Evolutionary conservation across 2,797 vertebrate species (phyloP), one percentile per base, ranked within the genome.

Genomic region (Atherinosoma microstoma): DNA sequence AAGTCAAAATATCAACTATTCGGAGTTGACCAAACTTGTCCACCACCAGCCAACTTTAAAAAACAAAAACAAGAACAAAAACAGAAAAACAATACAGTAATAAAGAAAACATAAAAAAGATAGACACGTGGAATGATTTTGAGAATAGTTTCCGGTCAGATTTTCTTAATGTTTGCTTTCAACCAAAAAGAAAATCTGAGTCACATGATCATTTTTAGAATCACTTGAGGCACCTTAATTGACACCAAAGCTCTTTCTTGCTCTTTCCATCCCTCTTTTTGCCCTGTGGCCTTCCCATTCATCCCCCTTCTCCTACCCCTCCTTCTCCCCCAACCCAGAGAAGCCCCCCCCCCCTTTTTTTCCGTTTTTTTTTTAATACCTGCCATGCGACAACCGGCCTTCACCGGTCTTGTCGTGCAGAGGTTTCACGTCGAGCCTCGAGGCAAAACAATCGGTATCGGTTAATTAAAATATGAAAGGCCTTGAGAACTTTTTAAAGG

Each of bases 391-490:
- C 90, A 90, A 79, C 78, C 79, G 88, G 90, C 89, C 91, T 92
- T 94, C 91, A 88, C 88, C 83, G 82, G 85, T 88, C 84, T 88
- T 62, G 66, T 85, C 78, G 67, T 81, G 85, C 88, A 83, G 86
- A 88, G 88, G 84, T 87, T 92, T 89, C 82, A 83, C 87, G 89
- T 90, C 80, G 79, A 90, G 90, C 93, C 93, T 88, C 80, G 76
- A 91, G 93, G 92, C 91, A 82, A 92, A 91, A 91, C 87, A 92
- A 90, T 91, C 86, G 82, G 69, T 70, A 89, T 82, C 90, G 76
- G 84, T 92, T 90, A 89, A 93, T 91, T 92, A 89, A 91, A 89
- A 85, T 87, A 92, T 83, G 85, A 87, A 89, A 82, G 89, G 89
- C 92, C 90, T 91, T 91, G 90, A 90, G 83, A 91, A 91, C 62